phyloP scores from a whole-genome alignment of 2,113 vertebrate genomes.

The Agapornis roseicollis region DNA sequence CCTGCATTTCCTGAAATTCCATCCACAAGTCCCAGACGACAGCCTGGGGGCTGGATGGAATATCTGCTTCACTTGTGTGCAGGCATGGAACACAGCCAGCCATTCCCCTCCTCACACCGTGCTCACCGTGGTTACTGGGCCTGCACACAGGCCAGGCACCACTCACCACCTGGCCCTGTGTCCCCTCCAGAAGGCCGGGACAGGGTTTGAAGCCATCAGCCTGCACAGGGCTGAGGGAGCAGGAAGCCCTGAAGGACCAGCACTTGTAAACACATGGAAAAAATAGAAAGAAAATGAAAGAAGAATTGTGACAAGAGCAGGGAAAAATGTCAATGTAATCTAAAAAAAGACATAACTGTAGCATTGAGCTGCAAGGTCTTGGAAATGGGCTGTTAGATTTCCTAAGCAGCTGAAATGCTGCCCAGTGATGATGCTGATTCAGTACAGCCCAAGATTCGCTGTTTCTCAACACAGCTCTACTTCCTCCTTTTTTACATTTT shows the following conservation, averaged over 20 bases:
- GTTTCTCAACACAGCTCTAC: background rate
- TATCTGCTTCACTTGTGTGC: background rate
- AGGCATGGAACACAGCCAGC: background rate
- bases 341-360: background rate
- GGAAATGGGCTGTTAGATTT: background rate
- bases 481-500: background rate
- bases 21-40: background rate
- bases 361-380: background rate
- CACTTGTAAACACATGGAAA: background rate
- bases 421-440: background rate
- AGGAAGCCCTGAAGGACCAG: background rate
- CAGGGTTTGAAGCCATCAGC: background rate
- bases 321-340: background rate
- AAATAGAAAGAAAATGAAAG: background rate
- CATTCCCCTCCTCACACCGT: background rate
- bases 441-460: background rate
- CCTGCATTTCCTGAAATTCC: background rate
- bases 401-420: background rate
- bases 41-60: background rate
- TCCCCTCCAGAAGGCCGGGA: background rate
- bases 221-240: background rate
- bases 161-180: accelerated
- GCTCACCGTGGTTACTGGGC: accelerated
- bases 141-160: background rate
- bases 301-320: background rate